phyloP scores from a whole-genome alignment of 2,113 vertebrate species.

The Callospermophilus lateralis region DNA sequence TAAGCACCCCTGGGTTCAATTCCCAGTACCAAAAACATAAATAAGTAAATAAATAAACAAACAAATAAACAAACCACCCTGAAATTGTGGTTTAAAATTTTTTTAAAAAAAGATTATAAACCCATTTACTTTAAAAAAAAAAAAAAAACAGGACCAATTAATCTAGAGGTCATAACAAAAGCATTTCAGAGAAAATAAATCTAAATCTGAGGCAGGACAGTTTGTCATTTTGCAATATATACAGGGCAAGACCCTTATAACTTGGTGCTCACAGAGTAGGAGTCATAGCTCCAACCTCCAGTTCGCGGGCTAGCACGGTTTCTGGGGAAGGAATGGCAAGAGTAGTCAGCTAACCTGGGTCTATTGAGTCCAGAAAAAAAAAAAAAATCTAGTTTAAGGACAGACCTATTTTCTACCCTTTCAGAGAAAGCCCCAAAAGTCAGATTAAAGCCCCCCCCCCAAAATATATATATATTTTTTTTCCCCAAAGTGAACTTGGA shows the following conservation, averaged over 20 bases:
- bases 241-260: too few relatives aligned
- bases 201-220: not conserved
- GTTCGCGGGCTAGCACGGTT: fast-evolving
- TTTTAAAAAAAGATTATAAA: too few relatives aligned
- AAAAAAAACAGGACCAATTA: not conserved
- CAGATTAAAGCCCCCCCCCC: too few relatives aligned
- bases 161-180: not conserved
- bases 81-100: too few relatives aligned
- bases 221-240: not conserved
- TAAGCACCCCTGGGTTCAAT: too few relatives aligned
- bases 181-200: fast-evolving
- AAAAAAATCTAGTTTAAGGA: not conserved
- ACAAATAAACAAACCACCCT: too few relatives aligned
- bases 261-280: too few relatives aligned
- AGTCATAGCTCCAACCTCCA: not conserved
- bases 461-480: too few relatives aligned
- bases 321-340: not conserved
- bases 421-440: not conserved
- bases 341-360: not conserved
- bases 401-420: not conserved
- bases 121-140: too few relatives aligned
- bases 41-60: too few relatives aligned
- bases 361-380: not conserved
- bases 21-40: too few relatives aligned
- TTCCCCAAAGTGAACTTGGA: not conserved